Conservation (phyloP, 1,140 invertebrate species). For the Nixonia krombeini region DNA sequence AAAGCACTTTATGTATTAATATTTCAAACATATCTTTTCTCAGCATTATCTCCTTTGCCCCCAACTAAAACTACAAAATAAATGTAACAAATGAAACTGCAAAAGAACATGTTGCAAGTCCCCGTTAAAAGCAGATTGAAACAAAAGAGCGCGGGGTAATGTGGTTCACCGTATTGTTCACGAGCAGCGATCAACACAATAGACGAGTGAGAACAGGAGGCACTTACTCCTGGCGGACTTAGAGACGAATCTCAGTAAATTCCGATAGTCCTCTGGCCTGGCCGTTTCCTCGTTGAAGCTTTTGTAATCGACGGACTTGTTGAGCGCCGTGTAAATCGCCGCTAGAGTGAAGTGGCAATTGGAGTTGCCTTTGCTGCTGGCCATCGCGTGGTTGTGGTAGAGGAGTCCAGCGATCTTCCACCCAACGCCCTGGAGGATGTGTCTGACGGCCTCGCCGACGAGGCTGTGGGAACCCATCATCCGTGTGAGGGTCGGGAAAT, state of each 20-base stretch:
- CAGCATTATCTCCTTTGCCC: no score
- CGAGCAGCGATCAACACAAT: no score
- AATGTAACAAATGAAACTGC: no score
- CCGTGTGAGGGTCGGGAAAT: constrained; percentile 85
- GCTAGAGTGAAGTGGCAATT: constrained; percentile 82
- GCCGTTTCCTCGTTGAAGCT: constrained; percentile 77
- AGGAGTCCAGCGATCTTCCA: constrained; percentile 81
- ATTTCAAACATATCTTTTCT: no score
- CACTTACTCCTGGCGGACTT: constrained; percentile 86
- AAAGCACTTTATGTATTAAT: no score
- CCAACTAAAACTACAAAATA: no score
- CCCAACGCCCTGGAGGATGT: constrained; percentile 79
- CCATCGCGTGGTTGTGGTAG: constrained; percentile 78
- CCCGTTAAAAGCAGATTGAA: no score
- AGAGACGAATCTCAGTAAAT: constrained; percentile 77
- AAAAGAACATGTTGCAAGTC: no score
- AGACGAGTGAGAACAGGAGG: no score
- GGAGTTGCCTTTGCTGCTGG: constrained; percentile 76
- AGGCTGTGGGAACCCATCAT: constrained; percentile 88
- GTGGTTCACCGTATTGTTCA: no score
- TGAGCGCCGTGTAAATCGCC: constrained; percentile 78
- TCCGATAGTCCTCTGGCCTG: constrained; percentile 73
- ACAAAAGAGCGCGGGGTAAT: no score
- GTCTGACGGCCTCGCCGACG: constrained; percentile 79
- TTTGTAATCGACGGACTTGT: constrained; percentile 73